Conservation (phyloP, 2,113 vertebrate species). For the Choloepus hoffmanni region DNA sequence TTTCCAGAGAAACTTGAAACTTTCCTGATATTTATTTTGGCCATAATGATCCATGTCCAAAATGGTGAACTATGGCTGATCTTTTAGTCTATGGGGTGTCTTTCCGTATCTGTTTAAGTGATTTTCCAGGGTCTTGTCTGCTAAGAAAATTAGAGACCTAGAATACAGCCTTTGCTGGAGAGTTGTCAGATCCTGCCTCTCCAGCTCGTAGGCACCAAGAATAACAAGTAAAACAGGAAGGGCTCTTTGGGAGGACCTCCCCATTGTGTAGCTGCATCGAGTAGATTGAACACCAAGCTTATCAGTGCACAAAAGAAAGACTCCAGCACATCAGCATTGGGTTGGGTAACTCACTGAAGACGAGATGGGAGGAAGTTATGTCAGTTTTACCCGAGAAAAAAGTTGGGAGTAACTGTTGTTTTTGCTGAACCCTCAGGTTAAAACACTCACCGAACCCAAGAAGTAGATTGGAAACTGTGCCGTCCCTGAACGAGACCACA, state of each 20-base stretch:
- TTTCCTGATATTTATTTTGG: slow-evolving; percentile 70
- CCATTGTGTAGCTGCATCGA: background rate
- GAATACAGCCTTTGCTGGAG: background rate
- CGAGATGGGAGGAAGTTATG: background rate
- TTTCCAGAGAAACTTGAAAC: slow-evolving; percentile 66
- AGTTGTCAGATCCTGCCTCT: background rate
- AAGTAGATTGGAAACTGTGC: background rate
- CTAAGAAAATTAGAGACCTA: slow-evolving; percentile 51
- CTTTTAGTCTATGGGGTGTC: background rate
- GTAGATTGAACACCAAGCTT: background rate
- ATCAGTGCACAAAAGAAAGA: background rate
- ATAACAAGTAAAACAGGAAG: slow-evolving; percentile 25
- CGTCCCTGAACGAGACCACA: background rate
- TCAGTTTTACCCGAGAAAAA: background rate
- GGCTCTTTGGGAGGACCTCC: background rate
- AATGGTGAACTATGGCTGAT: slow-evolving; percentile 68
- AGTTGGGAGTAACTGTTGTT: accelerated
- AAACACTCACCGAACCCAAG: background rate
- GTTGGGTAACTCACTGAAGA: background rate
- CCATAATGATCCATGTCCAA: background rate
- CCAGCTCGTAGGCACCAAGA: background rate
- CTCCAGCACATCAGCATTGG: accelerated
- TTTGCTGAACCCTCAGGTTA: background rate
- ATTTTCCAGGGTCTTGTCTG: slow-evolving; percentile 60
- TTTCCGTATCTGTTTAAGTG: slow-evolving; percentile 66